Evolutionary conservation across 2,888 invertebrate genomes (phyloP).

Genomic region (Encarsia formosa): DNA sequence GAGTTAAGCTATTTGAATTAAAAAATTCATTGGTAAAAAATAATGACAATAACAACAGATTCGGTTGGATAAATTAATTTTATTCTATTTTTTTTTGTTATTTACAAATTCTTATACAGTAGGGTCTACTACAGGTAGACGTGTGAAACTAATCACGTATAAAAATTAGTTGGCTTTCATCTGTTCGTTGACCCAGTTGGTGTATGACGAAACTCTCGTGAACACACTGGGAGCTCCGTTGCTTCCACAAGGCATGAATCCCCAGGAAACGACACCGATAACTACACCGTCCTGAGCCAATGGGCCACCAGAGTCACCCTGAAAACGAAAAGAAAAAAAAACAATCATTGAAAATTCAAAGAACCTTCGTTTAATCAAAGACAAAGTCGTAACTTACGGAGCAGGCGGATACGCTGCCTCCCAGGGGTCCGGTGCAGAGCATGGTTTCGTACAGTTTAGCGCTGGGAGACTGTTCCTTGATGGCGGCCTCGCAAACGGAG

Average conservation of each 20-base stretch:
- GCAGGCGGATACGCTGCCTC: constrained; percentile 32
- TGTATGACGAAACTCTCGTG: constrained; percentile 48
- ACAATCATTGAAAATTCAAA: too few species aligned
- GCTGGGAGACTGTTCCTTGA: constrained; percentile 31
- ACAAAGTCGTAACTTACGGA: constrained; percentile 31
- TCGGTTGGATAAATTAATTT: too few species aligned
- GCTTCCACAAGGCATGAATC: constrained; percentile 51
- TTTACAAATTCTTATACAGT: too few species aligned
- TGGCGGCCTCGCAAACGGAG: constrained; percentile 30
- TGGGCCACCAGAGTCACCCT: constrained; percentile 59
- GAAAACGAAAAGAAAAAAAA: too few species aligned
- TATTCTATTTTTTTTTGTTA: too few species aligned
- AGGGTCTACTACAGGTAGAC: too few species aligned
- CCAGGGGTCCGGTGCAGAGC: constrained; percentile 37
- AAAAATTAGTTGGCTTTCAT: too few species aligned
- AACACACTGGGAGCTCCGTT: constrained; percentile 49
- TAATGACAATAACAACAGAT: too few species aligned
- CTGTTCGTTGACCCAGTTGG: constrained; percentile 45
- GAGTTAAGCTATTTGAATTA: too few species aligned
- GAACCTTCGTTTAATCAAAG: too few species aligned
- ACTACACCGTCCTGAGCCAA: constrained; percentile 60
- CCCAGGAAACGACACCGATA: constrained; percentile 56
- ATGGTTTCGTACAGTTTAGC: constrained; percentile 34
- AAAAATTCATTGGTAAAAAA: too few species aligned
- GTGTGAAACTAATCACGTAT: too few species aligned